These are phyloP conservation scores for Listrodromus nycthemerus DNA, from an alignment of 2,888 invertebrate species.

Conservation along the genomic window DNA sequence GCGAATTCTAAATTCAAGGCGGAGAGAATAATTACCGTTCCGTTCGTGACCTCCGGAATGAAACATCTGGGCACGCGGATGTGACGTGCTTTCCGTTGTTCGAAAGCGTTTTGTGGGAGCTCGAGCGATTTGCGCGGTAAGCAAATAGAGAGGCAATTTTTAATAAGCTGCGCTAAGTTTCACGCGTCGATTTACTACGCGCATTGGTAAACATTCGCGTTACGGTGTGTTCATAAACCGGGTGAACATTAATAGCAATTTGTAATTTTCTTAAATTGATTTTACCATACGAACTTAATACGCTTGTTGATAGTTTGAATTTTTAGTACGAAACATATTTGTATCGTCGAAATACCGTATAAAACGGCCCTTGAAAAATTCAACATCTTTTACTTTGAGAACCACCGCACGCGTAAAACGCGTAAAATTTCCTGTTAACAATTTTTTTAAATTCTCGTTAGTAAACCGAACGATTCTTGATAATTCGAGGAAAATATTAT, in stretches of 20 bases:
- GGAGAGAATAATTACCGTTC: constrained; percentile 49
- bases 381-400: neutral
- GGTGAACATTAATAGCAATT: too few relatives aligned
- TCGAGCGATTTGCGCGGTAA: neutral
- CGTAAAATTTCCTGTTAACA: neutral
- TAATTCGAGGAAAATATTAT: neutral
- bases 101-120: neutral
- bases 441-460: neutral
- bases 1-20: constrained; percentile 22
- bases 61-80: constrained; percentile 4
- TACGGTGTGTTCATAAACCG: too few relatives aligned
- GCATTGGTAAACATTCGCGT: neutral
- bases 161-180: neutral
- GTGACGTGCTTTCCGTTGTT: neutral
- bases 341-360: too few relatives aligned
- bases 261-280: too few relatives aligned
- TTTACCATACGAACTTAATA: too few relatives aligned
- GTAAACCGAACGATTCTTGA: too few relatives aligned
- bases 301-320: too few relatives aligned
- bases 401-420: too few relatives aligned
- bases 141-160: neutral
- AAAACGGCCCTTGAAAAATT: neutral
- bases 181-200: neutral
- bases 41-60: constrained; percentile 41
- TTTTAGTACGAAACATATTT: too few relatives aligned